Percentiles rank a stretch among this genome's conserved stretches.
These are phyloP conservation scores for Trichogramma dendrolimi DNA, from an alignment of 2,888 invertebrate genomes.

Conservation along the genomic window DNA sequence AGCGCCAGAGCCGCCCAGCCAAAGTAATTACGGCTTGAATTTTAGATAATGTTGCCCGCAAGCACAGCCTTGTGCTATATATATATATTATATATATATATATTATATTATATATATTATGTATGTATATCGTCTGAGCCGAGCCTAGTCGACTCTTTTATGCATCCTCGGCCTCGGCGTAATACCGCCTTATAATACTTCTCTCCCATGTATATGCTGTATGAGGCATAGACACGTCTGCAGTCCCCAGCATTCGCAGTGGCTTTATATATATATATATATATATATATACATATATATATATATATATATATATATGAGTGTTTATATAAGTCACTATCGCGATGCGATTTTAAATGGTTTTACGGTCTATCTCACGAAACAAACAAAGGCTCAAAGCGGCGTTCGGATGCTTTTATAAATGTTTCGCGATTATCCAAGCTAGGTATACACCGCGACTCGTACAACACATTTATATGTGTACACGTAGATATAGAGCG, in stretches of 20 bases:
- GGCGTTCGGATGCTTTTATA: slow-evolving; percentile 4
- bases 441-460: no score
- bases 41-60: slow-evolving; percentile 54
- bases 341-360: slow-evolving; percentile 19
- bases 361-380: no score
- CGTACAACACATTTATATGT: no score
- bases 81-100: slow-evolving; percentile 14
- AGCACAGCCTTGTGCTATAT: slow-evolving; percentile 43
- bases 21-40: slow-evolving; percentile 54
- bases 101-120: neutral
- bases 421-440: slow-evolving; percentile 19
- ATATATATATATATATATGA: slow-evolving; percentile 4
- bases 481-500: no score
- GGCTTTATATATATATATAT: no score
- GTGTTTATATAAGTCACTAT: slow-evolving; percentile 5
- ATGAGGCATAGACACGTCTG: no score
- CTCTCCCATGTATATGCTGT: no score
- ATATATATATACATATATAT: slow-evolving; percentile 5
- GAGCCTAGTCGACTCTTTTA: neutral
- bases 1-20: slow-evolving; percentile 46
- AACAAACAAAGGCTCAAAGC: no score
- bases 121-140: neutral
- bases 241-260: neutral
- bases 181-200: no score
- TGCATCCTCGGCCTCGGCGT: no score